Base-by-base conservation (phyloP, 2,797 vertebrate genomes). In the Enteromius thamalakanensis region DNA sequence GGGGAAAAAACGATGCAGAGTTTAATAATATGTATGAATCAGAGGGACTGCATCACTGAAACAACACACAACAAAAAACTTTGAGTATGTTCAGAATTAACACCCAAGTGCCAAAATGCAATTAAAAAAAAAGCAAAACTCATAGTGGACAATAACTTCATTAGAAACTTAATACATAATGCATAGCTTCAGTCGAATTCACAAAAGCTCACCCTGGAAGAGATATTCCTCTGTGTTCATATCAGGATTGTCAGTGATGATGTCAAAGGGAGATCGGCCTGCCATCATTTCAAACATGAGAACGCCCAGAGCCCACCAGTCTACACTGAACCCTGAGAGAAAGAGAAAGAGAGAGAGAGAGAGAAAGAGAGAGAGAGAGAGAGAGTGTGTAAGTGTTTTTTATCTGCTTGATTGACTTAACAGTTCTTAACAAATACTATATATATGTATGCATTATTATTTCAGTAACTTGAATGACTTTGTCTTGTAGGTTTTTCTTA, bases 221-320 rank as follows among this genome's bases (percentile, higher is more conserved):
- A 99, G 97, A 94, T 99, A 98, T 93, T 99, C 98, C 92, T 99
- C 98, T 2, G 98, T 99, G 94, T 99, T 99, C 98, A 99, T 98
- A 93, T 99, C 98, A 1, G 98, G 98, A 96, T 99, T 99, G 96
- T 99, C 98, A 0, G 98, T 98, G 92, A 99, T 98, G 87, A 99
- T 98, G 92, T 99, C 98, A 6, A 99, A 99, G 0, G 98, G 98
- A 70, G 97, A 99, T 79, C 98, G 94, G 26, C 98, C 98, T 0
- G 98, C 98, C 98, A 99, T 99, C 98, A 99, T 99, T 92, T 99
- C 98, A 83, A 99, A 99, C 98, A 99, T 99, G 84, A 99, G 92
- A 82, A 99, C 98, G 0, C 98, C 98, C 14, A 99, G 94, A 0
- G 98, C 98, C 98, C 98, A 99, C 98, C 98, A 99, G 93, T 99